Evolutionary conservation across 53 echinoderm and acorn worm genomes (phyloP).

Genomic region (Crossaster papposus): DNA sequence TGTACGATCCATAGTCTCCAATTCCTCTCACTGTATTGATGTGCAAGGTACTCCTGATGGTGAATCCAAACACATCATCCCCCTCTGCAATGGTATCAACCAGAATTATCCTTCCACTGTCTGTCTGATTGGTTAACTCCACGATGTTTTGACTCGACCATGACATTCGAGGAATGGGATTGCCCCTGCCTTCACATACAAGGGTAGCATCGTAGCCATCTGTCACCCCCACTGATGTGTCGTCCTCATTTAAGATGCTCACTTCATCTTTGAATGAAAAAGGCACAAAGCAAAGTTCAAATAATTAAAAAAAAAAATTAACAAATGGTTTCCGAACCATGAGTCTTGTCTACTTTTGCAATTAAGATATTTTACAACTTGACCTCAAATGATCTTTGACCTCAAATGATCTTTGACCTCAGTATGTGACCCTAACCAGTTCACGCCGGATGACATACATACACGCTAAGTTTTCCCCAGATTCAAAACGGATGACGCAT

Average conservation of each 20-base stretch:
- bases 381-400: too few relatives aligned
- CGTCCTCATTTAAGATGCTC: background rate
- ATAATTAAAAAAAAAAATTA: background rate
- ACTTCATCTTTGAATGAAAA: conserved; percentile 4
- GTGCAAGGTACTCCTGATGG: background rate
- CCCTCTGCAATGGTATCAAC: conserved; percentile 4
- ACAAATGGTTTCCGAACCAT: too few relatives aligned
- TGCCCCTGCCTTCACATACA: background rate
- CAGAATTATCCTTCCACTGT: background rate
- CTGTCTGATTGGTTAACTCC: conserved; percentile 10
- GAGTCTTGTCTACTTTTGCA: too few relatives aligned
- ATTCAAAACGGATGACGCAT: too few relatives aligned
- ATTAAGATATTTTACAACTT: too few relatives aligned
- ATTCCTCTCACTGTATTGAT: background rate
- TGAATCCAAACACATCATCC: conserved; percentile 1
- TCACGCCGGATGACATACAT: too few relatives aligned
- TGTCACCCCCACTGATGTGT: background rate
- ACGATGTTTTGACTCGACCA: background rate
- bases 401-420: too few relatives aligned
- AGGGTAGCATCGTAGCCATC: background rate
- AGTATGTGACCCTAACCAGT: too few relatives aligned
- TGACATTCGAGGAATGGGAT: background rate
- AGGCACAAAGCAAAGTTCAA: too few relatives aligned
- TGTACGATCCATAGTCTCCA: background rate
- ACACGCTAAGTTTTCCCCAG: too few relatives aligned